phyloP scores from a whole-genome alignment of 2,888 invertebrate species.

The Xylota segnis region DNA sequence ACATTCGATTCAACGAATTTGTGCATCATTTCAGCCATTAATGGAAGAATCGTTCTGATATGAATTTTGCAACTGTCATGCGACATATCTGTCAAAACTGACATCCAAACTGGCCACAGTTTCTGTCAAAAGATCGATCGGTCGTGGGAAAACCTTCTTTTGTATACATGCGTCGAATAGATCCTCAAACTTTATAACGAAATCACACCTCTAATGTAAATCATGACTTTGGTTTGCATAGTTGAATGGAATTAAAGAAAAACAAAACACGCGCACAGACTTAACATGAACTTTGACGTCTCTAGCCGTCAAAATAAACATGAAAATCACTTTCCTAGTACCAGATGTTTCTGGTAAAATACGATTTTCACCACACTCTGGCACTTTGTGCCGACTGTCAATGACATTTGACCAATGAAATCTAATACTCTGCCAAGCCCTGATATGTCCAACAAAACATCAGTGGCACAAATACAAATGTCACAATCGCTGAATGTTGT shows the following conservation, averaged over 20 bases:
- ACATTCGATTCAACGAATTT: no score
- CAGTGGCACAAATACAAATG: neutral
- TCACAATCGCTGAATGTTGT: neutral
- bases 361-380: constrained; percentile 7
- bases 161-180: no score
- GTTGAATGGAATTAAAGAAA: no score
- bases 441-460: neutral
- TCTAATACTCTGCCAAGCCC: neutral
- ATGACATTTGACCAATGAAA: constrained; percentile 47
- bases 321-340: neutral
- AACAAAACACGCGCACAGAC: neutral
- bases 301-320: neutral
- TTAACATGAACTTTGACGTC: neutral
- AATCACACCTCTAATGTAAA: no score
- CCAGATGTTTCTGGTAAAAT: constrained; percentile 18
- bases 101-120: no score
- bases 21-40: no score
- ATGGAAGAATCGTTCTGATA: no score
- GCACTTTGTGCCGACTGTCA: constrained; percentile 2
- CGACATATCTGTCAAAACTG: no score
- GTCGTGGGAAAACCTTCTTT: no score
- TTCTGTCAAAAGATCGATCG: no score
- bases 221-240: neutral
- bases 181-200: neutral
- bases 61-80: neutral